Evolutionary conservation across 2,797 vertebrate genomes (phyloP).

Genomic region (Enteromius argenteus): DNA sequence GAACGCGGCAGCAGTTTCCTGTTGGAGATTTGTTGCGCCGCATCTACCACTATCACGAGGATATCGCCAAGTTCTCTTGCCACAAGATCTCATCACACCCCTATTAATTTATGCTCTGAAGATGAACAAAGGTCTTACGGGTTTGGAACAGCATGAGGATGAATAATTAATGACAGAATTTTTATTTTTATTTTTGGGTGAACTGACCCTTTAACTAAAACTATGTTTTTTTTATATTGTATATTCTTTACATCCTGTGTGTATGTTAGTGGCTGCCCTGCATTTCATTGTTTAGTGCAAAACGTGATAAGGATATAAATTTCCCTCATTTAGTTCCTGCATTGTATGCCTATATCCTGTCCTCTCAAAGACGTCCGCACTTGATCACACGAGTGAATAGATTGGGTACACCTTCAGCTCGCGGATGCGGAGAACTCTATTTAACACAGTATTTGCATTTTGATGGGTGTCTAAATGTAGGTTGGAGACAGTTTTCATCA

Average conservation of each 20-base stretch:
- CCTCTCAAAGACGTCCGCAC: neutral
- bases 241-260: neutral
- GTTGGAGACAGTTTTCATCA: constrained; percentile 29
- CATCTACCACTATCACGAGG: no score
- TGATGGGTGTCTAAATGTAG: constrained; percentile 45
- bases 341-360: neutral
- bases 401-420: constrained; percentile 1
- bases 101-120: no score
- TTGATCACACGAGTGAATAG: constrained; percentile 29
- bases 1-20: no score
- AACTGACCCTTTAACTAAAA: neutral
- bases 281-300: constrained; percentile 6
- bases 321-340: neutral
- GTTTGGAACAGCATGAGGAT: no score
- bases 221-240: neutral
- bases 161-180: no score
- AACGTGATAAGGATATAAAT: constrained; percentile 18
- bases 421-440: constrained; percentile 1
- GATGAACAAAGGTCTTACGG: no score
- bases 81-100: no score
- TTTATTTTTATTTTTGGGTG: no score
- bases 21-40: no score
- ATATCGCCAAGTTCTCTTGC: no score
- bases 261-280: neutral
- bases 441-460: constrained; percentile 40